A percentile compares a stretch with the other conserved stretches of the same genome.
These are phyloP conservation scores for Lepus americanus DNA, from an alignment of 2,113 vertebrate species.

Conservation along the genomic window DNA sequence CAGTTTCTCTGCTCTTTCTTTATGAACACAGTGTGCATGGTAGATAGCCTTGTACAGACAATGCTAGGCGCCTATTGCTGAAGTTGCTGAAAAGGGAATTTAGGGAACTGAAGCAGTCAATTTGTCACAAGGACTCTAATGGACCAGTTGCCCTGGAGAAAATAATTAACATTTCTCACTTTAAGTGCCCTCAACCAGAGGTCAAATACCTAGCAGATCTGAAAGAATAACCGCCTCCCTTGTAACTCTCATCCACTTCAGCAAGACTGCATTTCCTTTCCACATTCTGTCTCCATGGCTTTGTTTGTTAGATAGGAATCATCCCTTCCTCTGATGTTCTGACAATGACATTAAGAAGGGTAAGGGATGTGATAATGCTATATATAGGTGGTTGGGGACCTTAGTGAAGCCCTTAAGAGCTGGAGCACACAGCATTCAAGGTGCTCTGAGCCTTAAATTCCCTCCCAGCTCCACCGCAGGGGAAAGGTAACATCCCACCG, in stretches of 20 bases:
- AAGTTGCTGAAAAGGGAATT: background rate
- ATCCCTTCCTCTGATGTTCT: background rate
- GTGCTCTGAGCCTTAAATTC: background rate
- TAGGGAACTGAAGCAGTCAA: background rate
- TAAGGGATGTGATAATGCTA: background rate
- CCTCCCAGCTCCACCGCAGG: too few relatives aligned
- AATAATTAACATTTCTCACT: conserved; percentile 29
- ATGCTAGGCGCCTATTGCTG: background rate
- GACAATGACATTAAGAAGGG: background rate
- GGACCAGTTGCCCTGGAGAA: conserved; percentile 36
- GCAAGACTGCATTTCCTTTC: conserved; percentile 34
- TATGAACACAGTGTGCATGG: background rate
- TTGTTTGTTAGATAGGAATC: conserved; percentile 3
- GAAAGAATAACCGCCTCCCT: background rate
- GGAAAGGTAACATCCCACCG: background rate
- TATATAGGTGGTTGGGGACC: accelerated
- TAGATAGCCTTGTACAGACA: background rate
- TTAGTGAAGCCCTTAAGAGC: background rate
- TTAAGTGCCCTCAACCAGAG: background rate
- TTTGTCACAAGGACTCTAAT: conserved; percentile 21
- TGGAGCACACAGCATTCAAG: background rate
- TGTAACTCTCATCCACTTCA: background rate
- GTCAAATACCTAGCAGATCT: background rate
- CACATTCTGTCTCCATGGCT: background rate
- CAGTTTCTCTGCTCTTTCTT: background rate